A percentile compares a stretch with the other conserved stretches of the same genome.
Evolutionary conservation across 2,797 vertebrate species (phyloP).

Genomic region (Huso huso): DNA sequence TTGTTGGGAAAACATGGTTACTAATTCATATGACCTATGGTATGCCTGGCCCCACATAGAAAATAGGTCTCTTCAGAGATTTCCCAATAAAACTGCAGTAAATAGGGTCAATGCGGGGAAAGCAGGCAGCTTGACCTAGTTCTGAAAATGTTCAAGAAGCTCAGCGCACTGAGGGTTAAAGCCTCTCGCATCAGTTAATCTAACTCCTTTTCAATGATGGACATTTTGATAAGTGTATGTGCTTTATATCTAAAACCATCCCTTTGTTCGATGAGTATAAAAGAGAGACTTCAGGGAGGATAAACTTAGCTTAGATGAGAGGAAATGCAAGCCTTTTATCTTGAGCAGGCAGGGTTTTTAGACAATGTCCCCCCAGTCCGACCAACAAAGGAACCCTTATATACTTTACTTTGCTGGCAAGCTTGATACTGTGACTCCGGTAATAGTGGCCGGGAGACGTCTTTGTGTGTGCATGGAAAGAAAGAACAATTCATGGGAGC

Average conservation of each 20-base stretch:
- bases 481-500: slow-evolving; percentile 54
- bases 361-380: slow-evolving; percentile 42
- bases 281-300: slow-evolving; percentile 42
- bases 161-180: neutral
- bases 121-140: no score
- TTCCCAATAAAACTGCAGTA: no score
- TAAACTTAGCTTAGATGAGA: slow-evolving; percentile 55
- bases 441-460: slow-evolving; percentile 40
- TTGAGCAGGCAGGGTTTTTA: slow-evolving; percentile 50
- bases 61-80: no score
- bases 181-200: slow-evolving; percentile 19
- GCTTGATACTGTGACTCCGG: slow-evolving; percentile 33
- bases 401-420: slow-evolving; percentile 32
- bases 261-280: slow-evolving; percentile 41
- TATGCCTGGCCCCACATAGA: no score
- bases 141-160: no score
- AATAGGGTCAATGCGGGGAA: no score
- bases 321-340: slow-evolving; percentile 54
- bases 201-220: slow-evolving; percentile 29
- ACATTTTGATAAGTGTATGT: slow-evolving; percentile 44
- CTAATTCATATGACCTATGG: no score
- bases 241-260: slow-evolving; percentile 42
- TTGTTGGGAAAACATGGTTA: no score
- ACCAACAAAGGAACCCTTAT: slow-evolving; percentile 59
- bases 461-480: slow-evolving; percentile 45